A percentile compares a stretch with the other conserved stretches of the same genome.
phyloP scores from a whole-genome alignment of 1,140 invertebrate genomes.

The Leptoteleia sp. region DNA sequence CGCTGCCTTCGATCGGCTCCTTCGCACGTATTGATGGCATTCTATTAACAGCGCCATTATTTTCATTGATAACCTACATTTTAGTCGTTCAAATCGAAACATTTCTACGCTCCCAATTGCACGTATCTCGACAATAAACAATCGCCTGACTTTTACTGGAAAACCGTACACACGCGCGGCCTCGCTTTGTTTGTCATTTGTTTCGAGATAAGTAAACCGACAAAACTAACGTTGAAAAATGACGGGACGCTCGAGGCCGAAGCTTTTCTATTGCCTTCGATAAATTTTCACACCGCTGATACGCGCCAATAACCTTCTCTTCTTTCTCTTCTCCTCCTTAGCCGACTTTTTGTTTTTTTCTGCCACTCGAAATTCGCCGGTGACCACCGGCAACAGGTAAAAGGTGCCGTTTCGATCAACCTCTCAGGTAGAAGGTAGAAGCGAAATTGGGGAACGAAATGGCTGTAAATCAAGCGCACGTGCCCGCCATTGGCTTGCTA shows the following conservation, averaged over 20 bases:
- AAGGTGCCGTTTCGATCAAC: conserved; percentile 24
- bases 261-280: conserved; percentile 56
- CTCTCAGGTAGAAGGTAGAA: conserved; percentile 15
- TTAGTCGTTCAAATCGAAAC: conserved; percentile 33
- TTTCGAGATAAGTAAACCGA: conserved; percentile 59
- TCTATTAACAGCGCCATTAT: conserved; percentile 47
- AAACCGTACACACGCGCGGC: conserved; percentile 45
- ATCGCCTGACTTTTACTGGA: conserved; percentile 42
- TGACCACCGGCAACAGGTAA: conserved; percentile 37
- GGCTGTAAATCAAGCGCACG: conserved; percentile 72
- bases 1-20: conserved; percentile 22
- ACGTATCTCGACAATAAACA: conserved; percentile 54
- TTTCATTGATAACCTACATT: conserved; percentile 62
- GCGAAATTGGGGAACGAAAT: conserved; percentile 9
- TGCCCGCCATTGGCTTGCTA: conserved; percentile 48
- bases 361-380: neutral
- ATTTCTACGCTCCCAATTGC: conserved; percentile 54
- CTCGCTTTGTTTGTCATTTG: conserved; percentile 65
- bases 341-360: neutral
- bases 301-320: conserved; percentile 35
- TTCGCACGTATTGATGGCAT: conserved; percentile 39
- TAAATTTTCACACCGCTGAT: conserved; percentile 30
- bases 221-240: conserved; percentile 56
- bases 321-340: conserved; percentile 10
- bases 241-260: conserved; percentile 38